Evolutionary conservation across 37 sponge, comb jelly and placozoan genomes (phyloP).

Genomic region (Cliona cf. orientalis): DNA sequence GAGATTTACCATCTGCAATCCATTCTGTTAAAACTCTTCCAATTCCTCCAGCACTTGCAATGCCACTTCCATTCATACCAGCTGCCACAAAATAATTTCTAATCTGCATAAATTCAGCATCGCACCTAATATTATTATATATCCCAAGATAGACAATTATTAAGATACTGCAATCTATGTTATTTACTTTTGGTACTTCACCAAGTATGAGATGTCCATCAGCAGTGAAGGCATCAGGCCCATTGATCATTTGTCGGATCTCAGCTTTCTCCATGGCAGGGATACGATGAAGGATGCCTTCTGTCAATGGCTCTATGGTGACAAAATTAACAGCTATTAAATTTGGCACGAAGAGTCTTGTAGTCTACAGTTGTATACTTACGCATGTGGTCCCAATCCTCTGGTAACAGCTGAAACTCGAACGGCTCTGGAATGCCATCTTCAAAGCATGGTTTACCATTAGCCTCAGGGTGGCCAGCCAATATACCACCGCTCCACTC

Average conservation of each 20-base stretch:
- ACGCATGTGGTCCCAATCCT: constrained; percentile 78
- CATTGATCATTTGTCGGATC: constrained; percentile 53
- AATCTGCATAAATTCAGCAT: constrained; percentile 13
- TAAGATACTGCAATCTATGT: background rate
- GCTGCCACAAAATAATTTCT: constrained; percentile 65
- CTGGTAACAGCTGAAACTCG: constrained; percentile 61
- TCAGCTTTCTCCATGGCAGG: constrained; percentile 50
- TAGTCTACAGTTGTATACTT: too few species aligned
- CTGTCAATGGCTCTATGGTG: constrained; percentile 42
- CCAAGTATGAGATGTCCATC: constrained; percentile 80
- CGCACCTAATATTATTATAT: background rate
- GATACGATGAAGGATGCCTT: constrained; percentile 38
- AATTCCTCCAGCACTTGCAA: constrained; percentile 74
- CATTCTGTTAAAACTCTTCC: constrained; percentile 78
- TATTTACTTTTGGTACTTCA: constrained; percentile 69
- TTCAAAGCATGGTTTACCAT: constrained; percentile 38
- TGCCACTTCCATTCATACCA: constrained; percentile 85
- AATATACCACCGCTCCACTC: constrained; percentile 67
- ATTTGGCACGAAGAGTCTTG: background rate
- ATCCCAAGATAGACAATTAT: background rate
- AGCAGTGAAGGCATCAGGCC: constrained; percentile 83
- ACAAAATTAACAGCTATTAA: background rate
- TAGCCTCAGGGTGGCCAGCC: constrained; percentile 54
- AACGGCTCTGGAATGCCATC: constrained; percentile 48
- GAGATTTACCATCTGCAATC: constrained; percentile 63